These are phyloP conservation scores for Rhadinocentrus ornatus DNA, from an alignment of 2,797 vertebrate genomes.

Conservation along the genomic window DNA sequence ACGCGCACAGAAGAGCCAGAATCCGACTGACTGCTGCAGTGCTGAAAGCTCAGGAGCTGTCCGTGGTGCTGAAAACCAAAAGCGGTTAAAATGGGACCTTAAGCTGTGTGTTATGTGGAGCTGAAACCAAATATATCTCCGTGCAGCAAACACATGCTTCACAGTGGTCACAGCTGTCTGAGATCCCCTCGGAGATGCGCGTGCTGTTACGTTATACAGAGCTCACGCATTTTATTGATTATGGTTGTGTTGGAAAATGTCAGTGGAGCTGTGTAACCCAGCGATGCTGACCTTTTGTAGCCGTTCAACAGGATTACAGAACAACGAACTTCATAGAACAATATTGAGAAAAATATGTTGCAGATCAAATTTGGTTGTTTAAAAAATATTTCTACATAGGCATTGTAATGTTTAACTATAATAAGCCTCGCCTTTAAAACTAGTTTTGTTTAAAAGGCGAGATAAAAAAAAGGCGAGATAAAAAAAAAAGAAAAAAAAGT, in stretches of 20 bases:
- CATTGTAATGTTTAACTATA: not conserved
- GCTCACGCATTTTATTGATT: conserved; percentile 71
- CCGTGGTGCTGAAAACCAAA: conserved; percentile 70
- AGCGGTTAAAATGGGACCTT: not conserved
- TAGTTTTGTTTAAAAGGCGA: too few species aligned
- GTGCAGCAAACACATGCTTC: conserved; percentile 35
- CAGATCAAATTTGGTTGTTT: conserved; percentile 13
- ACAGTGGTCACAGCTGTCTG: conserved; percentile 58
- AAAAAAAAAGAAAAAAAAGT: conserved; percentile 3
- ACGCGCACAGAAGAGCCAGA: not conserved
- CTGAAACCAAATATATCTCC: conserved; percentile 16
- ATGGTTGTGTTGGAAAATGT: conserved; percentile 79
- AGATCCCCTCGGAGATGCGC: conserved; percentile 39
- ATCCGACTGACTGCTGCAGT: conserved; percentile 4
- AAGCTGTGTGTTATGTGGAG: conserved; percentile 8
- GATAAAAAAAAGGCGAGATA: not conserved
- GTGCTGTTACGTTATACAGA: conserved; percentile 43
- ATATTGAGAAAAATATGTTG: conserved; percentile 57
- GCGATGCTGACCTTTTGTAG: conserved; percentile 72
- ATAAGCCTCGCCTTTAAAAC: not conserved
- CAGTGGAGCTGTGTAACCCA: conserved; percentile 59
- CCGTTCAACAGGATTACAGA: conserved; percentile 45
- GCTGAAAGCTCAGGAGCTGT: conserved; percentile 55
- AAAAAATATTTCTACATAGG: not conserved
- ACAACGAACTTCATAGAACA: conserved; percentile 44